A percentile compares a stretch with the other conserved stretches of the same genome.
Conservation (phyloP, 2,797 vertebrate species). For the Glossophaga mutica region DNA sequence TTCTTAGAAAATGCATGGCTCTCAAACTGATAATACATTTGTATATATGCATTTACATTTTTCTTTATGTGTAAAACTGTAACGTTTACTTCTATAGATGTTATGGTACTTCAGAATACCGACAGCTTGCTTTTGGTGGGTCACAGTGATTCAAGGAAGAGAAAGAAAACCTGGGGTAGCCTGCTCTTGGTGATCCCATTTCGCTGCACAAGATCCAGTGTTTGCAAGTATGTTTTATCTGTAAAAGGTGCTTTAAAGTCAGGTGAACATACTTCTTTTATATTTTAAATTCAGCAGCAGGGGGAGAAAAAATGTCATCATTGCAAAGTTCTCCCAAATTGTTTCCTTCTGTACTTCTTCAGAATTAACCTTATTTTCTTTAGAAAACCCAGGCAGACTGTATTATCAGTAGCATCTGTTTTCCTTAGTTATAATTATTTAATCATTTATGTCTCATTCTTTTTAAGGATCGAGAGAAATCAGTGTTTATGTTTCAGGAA, state of each 20-base stretch:
- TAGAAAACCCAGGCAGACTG: not conserved
- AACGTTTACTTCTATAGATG: not conserved
- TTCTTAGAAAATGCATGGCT: not conserved
- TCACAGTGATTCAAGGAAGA: not conserved
- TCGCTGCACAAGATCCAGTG: not conserved
- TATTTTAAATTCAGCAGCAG: not conserved
- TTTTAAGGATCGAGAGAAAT: not conserved
- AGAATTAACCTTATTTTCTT: not conserved
- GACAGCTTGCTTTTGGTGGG: not conserved
- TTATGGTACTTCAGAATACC: not conserved
- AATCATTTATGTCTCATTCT: not conserved
- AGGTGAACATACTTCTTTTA: not conserved
- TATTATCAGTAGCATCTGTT: not conserved
- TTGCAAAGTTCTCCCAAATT: not conserved
- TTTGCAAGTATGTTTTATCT: not conserved
- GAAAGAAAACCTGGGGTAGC: not conserved
- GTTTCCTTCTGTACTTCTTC: not conserved
- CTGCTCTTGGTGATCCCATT: not conserved
- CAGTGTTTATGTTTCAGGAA: not conserved
- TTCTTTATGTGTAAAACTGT: not conserved
- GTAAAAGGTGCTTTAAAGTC: not conserved
- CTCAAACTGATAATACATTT: not conserved
- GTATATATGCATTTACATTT: not conserved
- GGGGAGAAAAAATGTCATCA: not conserved
- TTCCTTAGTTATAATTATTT: not conserved